Conservation (phyloP, 2,888 invertebrate genomes). For the Oscheius sp. region DNA sequence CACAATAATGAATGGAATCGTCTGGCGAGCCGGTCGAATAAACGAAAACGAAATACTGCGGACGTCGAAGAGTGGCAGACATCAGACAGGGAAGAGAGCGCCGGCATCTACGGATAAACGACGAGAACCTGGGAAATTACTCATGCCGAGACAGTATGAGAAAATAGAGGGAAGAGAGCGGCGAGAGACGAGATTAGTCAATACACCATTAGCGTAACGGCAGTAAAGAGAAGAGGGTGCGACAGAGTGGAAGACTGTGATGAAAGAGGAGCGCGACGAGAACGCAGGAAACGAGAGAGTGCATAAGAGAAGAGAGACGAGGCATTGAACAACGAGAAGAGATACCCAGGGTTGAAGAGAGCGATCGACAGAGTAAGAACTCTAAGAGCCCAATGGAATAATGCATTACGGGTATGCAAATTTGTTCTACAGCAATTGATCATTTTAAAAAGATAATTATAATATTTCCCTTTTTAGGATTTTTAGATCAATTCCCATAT, state of each 20-base stretch:
- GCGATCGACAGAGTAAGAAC: neutral
- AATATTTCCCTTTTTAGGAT: neutral
- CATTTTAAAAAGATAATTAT: slow-evolving; percentile 12
- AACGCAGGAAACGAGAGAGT: slow-evolving; percentile 20
- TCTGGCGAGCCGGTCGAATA: slow-evolving; percentile 39
- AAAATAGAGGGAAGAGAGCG: neutral
- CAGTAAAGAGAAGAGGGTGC: slow-evolving; percentile 38
- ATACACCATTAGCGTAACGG: slow-evolving; percentile 36
- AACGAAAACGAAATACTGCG: slow-evolving; percentile 27
- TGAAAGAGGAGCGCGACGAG: neutral
- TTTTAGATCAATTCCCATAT: too few relatives aligned
- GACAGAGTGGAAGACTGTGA: slow-evolving; percentile 8
- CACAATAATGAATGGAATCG: slow-evolving; percentile 36
- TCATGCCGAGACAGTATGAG: neutral
- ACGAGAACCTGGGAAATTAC: slow-evolving; percentile 3
- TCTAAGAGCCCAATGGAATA: slow-evolving; percentile 39
- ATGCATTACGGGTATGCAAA: slow-evolving; percentile 42
- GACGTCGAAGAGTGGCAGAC: slow-evolving; percentile 6
- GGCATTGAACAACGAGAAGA: neutral
- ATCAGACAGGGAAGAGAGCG: neutral
- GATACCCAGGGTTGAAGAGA: neutral
- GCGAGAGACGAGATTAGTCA: slow-evolving; percentile 32
- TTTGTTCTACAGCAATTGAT: slow-evolving; percentile 38
- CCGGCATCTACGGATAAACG: neutral
- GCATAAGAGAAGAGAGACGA: neutral